Evolutionary conservation across 2,888 invertebrate species (phyloP), one percentile per base, ranked within the genome.

Genomic region (Amorpha juglandis): DNA sequence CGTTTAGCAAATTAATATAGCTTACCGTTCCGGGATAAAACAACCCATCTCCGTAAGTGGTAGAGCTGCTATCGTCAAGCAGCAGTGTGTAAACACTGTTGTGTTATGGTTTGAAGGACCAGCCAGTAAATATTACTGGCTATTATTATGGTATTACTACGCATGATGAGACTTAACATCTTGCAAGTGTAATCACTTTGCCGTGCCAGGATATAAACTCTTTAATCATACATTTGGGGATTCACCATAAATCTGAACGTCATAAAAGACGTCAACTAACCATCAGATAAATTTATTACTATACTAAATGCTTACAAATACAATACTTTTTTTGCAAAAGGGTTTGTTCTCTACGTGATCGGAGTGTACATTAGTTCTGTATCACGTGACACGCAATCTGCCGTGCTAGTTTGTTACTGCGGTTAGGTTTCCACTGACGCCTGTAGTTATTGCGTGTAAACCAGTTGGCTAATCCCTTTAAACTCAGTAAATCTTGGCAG

Each of bases 391-490:
- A 58, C 19, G 19, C 38, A 58, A 58, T 58, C 58, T 42, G 48
- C 16, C 35, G 27, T 52, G 16, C 55, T 38, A 55, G 55, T 55
- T 55, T 55, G 55, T 55, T 55, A 2, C 55, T 55, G 55, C 55
- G 55, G 55, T 55, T 55, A 38, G 38, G 55, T 55, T 35, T 55
- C 55, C 55, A 55, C 55, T 55, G 53, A 38, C 38, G 42, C 38
- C 19, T 16, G 42, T 58, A 42, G 58, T 58, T 58, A 58, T 58
- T 58, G 58, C 38, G 58, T 58, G 19, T 42, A 58, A 58, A 12
- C 58, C 9, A 58, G 38, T 58, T 42, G 38, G 19, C 38, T 42
- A 58, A 58, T 58, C 19, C 58, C 58, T 58, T 19, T 58, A 42
- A 58, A 42, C 58, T 38, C 42, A 11, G 58, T 38, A 58, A 38